Percentiles rank a stretch among this genome's conserved stretches.
Conservation (phyloP, 2,113 vertebrate species). For the Orientallactaga bullata region DNA sequence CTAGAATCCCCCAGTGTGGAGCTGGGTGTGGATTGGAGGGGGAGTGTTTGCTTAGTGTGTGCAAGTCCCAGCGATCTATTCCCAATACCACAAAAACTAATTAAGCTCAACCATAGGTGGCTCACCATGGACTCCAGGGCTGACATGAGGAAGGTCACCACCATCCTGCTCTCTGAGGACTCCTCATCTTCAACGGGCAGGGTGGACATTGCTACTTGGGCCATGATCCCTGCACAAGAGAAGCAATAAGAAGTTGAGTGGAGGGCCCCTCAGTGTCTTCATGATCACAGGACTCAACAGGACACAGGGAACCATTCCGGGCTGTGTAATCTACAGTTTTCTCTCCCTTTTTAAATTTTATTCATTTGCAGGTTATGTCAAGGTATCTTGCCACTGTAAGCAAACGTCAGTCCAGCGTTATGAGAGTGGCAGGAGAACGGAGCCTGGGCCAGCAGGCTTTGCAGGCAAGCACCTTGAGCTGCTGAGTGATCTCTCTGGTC, state of each 20-base stretch:
- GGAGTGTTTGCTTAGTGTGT: not conserved
- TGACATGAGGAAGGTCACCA: conserved; percentile 89
- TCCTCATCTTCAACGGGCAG: conserved; percentile 79
- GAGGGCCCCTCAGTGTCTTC: not conserved
- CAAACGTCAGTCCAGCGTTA: no score
- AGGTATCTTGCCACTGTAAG: no score
- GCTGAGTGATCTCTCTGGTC: no score
- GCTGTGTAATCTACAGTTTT: not conserved
- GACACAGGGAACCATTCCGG: not conserved
- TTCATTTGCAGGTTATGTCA: no score
- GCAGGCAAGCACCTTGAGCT: no score
- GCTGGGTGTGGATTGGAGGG: not conserved
- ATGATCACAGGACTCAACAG: no score
- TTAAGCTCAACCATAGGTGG: not conserved
- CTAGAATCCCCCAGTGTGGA: no score
- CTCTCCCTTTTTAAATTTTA: no score
- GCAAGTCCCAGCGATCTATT: not conserved
- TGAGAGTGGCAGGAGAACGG: no score
- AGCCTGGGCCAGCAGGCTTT: no score
- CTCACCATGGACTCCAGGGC: conserved; percentile 91
- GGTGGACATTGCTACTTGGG: conserved; percentile 75
- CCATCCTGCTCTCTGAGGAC: conserved; percentile 86
- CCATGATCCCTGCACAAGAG: conserved; percentile 84
- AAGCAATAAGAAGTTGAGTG: not conserved
- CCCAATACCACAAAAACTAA: not conserved